Conservation (phyloP, 2,113 vertebrate species). For the Ammodytes marinus region DNA sequence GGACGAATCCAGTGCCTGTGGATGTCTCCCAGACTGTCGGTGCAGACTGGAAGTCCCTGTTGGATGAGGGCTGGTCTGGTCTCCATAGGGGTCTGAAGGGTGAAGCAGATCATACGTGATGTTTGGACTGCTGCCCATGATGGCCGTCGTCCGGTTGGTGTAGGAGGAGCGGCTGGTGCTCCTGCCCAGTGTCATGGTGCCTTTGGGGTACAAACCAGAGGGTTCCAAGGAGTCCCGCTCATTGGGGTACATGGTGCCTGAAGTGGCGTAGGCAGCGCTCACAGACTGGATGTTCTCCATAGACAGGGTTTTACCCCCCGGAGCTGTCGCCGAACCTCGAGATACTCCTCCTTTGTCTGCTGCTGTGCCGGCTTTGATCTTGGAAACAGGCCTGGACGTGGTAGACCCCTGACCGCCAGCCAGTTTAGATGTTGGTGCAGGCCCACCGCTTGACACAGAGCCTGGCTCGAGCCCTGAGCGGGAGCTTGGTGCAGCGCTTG, state of each 20-base stretch:
- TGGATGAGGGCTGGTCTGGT: slow-evolving; percentile 74
- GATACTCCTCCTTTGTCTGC: slow-evolving; percentile 49
- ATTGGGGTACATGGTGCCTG: slow-evolving; percentile 94
- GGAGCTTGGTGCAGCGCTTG: slow-evolving; percentile 62
- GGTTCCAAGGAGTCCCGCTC: slow-evolving; percentile 91
- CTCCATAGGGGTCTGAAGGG: slow-evolving; percentile 87
- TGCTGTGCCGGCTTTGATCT: slow-evolving; percentile 52
- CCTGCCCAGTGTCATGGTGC: slow-evolving; percentile 95
- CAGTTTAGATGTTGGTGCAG: slow-evolving; percentile 53
- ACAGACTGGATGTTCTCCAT: slow-evolving; percentile 99
- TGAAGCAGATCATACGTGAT: slow-evolving; percentile 91
- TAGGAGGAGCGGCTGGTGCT: slow-evolving; percentile 91
- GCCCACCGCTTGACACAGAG: slow-evolving; percentile 78
- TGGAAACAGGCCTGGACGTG: slow-evolving; percentile 41
- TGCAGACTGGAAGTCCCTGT: slow-evolving; percentile 87
- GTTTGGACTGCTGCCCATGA: slow-evolving; percentile 94
- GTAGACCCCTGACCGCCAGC: slow-evolving; percentile 44
- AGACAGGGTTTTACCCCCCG: slow-evolving; percentile 92
- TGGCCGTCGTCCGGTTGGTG: slow-evolving; percentile 88
- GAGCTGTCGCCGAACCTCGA: slow-evolving; percentile 72
- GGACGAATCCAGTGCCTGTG: slow-evolving; percentile 37
- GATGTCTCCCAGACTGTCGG: slow-evolving; percentile 77
- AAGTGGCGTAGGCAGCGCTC: slow-evolving; percentile 96
- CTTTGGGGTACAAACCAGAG: slow-evolving; percentile 92
- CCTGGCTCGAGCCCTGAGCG: slow-evolving; percentile 79